A percentile compares a stretch with the other conserved stretches of the same genome.
Evolutionary conservation across 1,140 invertebrate species (phyloP).

Genomic region (Bombus superbus): DNA sequence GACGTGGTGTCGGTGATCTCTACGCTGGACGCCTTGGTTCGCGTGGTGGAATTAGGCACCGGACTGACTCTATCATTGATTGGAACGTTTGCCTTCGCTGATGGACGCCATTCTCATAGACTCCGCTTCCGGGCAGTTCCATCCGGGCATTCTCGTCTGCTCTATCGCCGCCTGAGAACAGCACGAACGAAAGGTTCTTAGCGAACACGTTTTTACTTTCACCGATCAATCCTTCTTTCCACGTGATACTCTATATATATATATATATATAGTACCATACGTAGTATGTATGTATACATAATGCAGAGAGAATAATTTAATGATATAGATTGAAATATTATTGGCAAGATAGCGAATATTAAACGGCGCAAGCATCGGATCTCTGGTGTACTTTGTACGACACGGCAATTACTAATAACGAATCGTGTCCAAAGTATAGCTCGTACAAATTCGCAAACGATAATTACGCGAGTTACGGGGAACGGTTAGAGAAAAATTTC

Average conservation of each 20-base stretch:
- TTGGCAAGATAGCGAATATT: not conserved
- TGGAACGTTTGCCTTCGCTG: slow-evolving; percentile 76
- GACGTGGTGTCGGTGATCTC: slow-evolving; percentile 17
- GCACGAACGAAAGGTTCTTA: not conserved
- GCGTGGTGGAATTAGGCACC: slow-evolving; percentile 42
- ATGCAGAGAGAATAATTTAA: not conserved
- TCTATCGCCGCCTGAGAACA: slow-evolving; percentile 73
- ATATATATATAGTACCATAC: no score
- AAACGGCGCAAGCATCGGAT: not conserved
- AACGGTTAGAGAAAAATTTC: not conserved
- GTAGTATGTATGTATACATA: no score
- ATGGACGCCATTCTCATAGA: slow-evolving; percentile 78
- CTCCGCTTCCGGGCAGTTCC: slow-evolving; percentile 76
- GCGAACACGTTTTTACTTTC: not conserved
- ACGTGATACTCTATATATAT: no score
- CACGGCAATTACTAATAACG: not conserved
- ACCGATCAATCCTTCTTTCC: not conserved
- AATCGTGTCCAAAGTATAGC: slow-evolving; percentile 5
- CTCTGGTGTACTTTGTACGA: not conserved
- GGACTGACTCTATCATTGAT: slow-evolving; percentile 74
- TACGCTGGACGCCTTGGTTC: slow-evolving; percentile 30
- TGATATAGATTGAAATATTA: not conserved
- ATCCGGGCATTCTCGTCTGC: slow-evolving; percentile 78
- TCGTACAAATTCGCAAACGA: not conserved
- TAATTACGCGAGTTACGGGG: not conserved